Conservation (phyloP, 30 jellyfish, hydroid and myxozoan species). For the Mastigias papua region DNA sequence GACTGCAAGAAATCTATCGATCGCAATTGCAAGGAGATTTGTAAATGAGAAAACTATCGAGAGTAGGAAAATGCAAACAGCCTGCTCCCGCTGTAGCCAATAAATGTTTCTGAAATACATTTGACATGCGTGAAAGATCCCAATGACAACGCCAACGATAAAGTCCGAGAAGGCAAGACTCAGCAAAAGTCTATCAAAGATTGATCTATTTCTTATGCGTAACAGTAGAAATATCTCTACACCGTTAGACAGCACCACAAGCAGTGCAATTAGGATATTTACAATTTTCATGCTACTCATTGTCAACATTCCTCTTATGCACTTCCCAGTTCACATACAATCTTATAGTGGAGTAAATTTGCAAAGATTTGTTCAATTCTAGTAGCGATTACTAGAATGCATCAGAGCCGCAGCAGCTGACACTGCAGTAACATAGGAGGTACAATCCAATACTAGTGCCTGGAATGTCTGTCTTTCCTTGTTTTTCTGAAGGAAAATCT, state of each 20-base stretch:
- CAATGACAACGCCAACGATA: not conserved
- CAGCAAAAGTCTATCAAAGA: constrained; percentile 6
- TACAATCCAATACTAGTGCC: no score
- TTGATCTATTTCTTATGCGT: not conserved
- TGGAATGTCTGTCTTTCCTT: no score
- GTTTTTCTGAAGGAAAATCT: no score
- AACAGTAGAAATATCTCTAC: constrained; percentile 6
- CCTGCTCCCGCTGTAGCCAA: not conserved
- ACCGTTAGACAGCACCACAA: not conserved
- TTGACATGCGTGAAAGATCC: not conserved
- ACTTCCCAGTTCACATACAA: no score
- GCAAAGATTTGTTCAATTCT: no score
- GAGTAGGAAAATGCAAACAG: not conserved
- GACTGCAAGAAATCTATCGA: constrained; percentile 49
- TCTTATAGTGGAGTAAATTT: no score
- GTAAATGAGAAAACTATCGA: not conserved
- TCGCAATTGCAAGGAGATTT: constrained; percentile 2
- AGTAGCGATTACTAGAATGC: no score
- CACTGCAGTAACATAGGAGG: no score
- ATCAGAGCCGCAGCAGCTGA: no score
- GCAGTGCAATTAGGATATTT: not conserved
- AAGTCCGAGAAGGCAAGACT: constrained; percentile 38
- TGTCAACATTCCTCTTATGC: no score
- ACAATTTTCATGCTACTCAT: not conserved
- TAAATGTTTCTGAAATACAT: not conserved